phyloP scores from a whole-genome alignment of 2,797 vertebrate genomes.

The Hippocampus kuda region DNA sequence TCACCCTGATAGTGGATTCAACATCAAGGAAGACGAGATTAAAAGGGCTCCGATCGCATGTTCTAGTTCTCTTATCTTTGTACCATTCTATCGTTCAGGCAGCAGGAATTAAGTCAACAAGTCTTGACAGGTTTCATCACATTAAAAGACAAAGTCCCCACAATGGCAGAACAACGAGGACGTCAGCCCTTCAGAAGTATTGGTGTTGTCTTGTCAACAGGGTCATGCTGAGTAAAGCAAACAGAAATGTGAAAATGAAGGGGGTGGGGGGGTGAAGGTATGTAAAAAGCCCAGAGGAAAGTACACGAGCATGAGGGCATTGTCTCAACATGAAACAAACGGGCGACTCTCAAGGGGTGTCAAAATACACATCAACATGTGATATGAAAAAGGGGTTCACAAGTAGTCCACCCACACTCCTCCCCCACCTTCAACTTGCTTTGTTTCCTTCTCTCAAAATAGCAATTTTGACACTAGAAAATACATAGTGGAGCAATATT shows the following conservation, averaged over 20 bases:
- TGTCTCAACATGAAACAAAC: constrained; percentile 5
- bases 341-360: neutral
- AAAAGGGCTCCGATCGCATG: neutral
- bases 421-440: neutral
- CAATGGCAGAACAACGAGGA: neutral
- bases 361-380: neutral
- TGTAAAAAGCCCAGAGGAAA: neutral
- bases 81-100: constrained; percentile 8
- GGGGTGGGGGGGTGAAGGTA: neutral
- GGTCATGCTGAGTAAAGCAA: neutral
- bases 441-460: neutral
- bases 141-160: constrained; percentile 13
- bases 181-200: neutral
- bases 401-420: neutral
- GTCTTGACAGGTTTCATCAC: constrained; percentile 32
- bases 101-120: constrained; percentile 20
- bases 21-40: neutral
- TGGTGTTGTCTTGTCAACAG: neutral
- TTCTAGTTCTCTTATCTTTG: constrained; percentile 17
- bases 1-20: neutral
- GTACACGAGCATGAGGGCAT: neutral
- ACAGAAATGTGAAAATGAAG: neutral
- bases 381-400: neutral
- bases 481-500: too few species aligned
- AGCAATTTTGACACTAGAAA: neutral